A percentile compares a stretch with the other conserved stretches of the same genome.
Conservation (phyloP, 2,888 invertebrate species). For the Drosophila kuntzei region DNA sequence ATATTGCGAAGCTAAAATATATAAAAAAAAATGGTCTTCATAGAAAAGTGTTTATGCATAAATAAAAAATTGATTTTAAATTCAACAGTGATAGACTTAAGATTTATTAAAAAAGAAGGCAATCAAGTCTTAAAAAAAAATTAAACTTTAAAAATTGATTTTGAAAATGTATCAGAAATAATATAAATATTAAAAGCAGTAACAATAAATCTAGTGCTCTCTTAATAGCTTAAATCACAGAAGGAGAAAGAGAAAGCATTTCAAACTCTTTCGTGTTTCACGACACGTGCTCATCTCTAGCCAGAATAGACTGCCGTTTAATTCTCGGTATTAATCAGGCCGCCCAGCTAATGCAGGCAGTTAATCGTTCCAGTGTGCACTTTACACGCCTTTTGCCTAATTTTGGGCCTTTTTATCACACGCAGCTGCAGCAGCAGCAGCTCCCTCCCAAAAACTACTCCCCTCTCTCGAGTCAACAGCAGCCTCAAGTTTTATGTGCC, state of each 20-base stretch:
- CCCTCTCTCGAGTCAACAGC: background rate
- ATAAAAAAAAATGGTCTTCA: too few relatives aligned
- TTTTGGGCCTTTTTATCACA: constrained; percentile 83
- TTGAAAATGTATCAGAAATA: background rate
- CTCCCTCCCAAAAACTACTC: background rate
- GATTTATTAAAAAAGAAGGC: too few relatives aligned
- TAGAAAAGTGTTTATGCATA: too few relatives aligned
- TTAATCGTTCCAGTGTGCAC: constrained; percentile 79
- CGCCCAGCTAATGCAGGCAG: constrained; percentile 71
- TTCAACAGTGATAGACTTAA: too few relatives aligned
- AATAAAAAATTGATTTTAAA: too few relatives aligned
- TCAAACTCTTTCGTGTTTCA: background rate
- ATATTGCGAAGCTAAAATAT: too few relatives aligned
- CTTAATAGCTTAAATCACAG: background rate
- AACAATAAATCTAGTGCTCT: too few relatives aligned
- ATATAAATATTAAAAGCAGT: too few relatives aligned
- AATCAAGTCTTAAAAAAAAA: too few relatives aligned
- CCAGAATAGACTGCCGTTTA: constrained; percentile 40
- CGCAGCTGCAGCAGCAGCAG: constrained; percentile 80
- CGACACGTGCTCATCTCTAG: constrained; percentile 23
- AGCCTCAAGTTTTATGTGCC: constrained; percentile 70
- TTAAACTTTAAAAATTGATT: too few relatives aligned
- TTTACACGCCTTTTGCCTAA: constrained; percentile 83
- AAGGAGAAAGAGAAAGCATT: background rate
- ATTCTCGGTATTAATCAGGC: constrained; percentile 71